phyloP scores from a whole-genome alignment of 2,113 vertebrate genomes.

The Perccottus glenii region DNA sequence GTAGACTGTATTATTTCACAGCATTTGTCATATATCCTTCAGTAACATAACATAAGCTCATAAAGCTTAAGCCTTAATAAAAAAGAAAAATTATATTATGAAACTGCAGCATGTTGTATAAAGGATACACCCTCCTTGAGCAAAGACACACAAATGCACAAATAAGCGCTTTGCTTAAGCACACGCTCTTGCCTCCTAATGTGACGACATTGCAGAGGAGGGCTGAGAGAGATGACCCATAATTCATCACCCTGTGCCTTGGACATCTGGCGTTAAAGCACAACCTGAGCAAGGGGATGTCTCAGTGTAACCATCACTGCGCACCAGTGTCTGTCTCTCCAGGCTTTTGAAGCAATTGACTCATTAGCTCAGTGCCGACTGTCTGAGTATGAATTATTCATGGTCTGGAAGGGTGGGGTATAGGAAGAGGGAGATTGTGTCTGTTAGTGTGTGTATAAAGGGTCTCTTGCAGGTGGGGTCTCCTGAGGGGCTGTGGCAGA shows the following conservation, averaged over 20 bases:
- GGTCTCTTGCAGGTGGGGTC: constrained; percentile 66
- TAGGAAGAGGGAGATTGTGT: constrained; percentile 4
- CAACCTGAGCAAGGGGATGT: constrained; percentile 56
- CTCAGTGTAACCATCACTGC: constrained; percentile 53
- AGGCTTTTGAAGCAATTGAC: constrained; percentile 68
- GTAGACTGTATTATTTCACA: constrained; percentile 22
- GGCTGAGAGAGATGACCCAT: constrained; percentile 59
- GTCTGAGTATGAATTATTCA: constrained; percentile 79
- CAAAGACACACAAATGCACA: constrained; percentile 28
- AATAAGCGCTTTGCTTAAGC: constrained; percentile 37
- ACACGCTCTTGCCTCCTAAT: constrained; percentile 54
- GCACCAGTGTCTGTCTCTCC: constrained; percentile 61
- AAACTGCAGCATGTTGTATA: constrained; percentile 23
- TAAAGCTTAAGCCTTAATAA: constrained; percentile 22
- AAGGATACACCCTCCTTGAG: constrained; percentile 37
- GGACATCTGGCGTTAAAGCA: constrained; percentile 68
- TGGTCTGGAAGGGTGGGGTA: constrained; percentile 48
- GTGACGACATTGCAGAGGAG: constrained; percentile 54
- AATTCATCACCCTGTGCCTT: constrained; percentile 68
- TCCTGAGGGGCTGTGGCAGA: constrained; percentile 48
- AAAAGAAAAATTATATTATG: constrained; percentile 41
- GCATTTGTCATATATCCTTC: constrained; percentile 5
- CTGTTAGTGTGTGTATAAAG: constrained; percentile 4
- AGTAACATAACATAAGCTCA: constrained; percentile 8
- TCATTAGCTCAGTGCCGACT: constrained; percentile 72